A percentile compares a stretch with the other conserved stretches of the same genome.
phyloP scores from a whole-genome alignment of 2,888 invertebrate species.

The Ametastegia equiseti region DNA sequence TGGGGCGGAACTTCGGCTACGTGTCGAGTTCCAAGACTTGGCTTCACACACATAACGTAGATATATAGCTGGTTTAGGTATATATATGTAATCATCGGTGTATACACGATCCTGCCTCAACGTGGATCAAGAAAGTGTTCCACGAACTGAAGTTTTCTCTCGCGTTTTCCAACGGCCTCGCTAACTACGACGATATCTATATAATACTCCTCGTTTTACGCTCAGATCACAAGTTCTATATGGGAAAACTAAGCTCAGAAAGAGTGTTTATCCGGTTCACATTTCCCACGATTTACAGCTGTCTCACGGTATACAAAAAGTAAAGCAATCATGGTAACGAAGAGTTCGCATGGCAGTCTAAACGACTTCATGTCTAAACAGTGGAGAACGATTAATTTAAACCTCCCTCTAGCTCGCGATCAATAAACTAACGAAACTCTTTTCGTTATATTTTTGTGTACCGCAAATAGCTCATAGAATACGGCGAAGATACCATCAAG shows the following conservation, averaged over 20 bases:
- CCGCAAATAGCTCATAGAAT: not conserved
- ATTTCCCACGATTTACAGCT: not conserved
- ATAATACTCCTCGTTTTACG: slow-evolving; percentile 31
- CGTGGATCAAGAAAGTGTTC: slow-evolving; percentile 32
- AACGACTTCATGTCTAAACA: slow-evolving; percentile 21
- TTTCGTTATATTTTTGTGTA: not conserved
- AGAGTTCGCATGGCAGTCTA: slow-evolving; percentile 18
- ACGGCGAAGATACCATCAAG: not conserved
- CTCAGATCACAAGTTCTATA: slow-evolving; percentile 12
- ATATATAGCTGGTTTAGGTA: not conserved
- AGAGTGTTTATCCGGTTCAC: not conserved
- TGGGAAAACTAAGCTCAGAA: slow-evolving; percentile 19
- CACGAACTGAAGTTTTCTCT: slow-evolving; percentile 11
- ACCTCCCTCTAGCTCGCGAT: not conserved
- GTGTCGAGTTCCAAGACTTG: slow-evolving; percentile 23
- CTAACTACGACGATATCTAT: slow-evolving; percentile 21
- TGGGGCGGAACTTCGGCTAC: slow-evolving; percentile 35
- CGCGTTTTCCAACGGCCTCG: slow-evolving; percentile 28
- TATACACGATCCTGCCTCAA: slow-evolving; percentile 9
- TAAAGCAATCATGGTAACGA: slow-evolving; percentile 25
- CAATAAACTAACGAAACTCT: slow-evolving; percentile 20
- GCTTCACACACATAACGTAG: not conserved
- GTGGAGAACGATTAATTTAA: slow-evolving; percentile 22
- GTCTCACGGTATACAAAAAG: not conserved
- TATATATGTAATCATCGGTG: not conserved